Percentiles rank a stretch among this genome's conserved stretches.
Conservation (phyloP, 1,140 invertebrate genomes). For the Cyclargus thomasi region DNA sequence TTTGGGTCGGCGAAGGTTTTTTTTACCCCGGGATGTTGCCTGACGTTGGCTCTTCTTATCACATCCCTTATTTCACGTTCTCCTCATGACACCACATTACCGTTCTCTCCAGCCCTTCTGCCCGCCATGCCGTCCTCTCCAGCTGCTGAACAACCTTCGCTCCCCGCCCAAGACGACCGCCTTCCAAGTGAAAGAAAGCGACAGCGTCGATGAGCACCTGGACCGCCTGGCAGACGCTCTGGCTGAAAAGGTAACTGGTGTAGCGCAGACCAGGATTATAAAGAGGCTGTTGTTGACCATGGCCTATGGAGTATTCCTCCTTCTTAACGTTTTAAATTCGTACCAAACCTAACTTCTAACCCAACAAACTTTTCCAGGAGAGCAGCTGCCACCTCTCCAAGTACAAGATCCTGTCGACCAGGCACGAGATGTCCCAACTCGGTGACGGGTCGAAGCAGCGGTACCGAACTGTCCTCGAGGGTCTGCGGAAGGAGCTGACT, state of each 20-base stretch:
- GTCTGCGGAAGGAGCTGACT: conserved; percentile 43
- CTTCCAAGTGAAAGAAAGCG: conserved; percentile 51
- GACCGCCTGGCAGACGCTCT: conserved; percentile 56
- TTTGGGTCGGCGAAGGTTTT: too few species aligned
- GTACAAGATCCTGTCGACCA: conserved; percentile 57
- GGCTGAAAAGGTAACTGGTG: conserved; percentile 58
- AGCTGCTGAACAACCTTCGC: conserved; percentile 44
- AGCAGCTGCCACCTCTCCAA: conserved; percentile 59
- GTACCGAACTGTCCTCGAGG: conserved; percentile 55
- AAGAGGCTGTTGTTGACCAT: too few species aligned
- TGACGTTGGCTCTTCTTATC: too few species aligned
- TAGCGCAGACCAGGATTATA: too few species aligned
- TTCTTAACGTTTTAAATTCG: too few species aligned
- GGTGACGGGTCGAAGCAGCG: conserved; percentile 46
- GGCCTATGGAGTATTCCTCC: too few species aligned
- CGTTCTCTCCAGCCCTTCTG: background rate
- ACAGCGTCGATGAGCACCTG: conserved; percentile 60
- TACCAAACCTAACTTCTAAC: too few species aligned
- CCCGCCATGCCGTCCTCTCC: conserved; percentile 19
- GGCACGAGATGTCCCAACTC: conserved; percentile 59
- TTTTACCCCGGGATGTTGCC: too few species aligned
- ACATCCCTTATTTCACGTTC: too few species aligned
- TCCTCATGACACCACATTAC: too few species aligned
- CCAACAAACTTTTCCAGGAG: conserved; percentile 36
- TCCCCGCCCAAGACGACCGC: conserved; percentile 47